Conservation (phyloP, 2,797 vertebrate species). For the Gouania willdenowi region DNA sequence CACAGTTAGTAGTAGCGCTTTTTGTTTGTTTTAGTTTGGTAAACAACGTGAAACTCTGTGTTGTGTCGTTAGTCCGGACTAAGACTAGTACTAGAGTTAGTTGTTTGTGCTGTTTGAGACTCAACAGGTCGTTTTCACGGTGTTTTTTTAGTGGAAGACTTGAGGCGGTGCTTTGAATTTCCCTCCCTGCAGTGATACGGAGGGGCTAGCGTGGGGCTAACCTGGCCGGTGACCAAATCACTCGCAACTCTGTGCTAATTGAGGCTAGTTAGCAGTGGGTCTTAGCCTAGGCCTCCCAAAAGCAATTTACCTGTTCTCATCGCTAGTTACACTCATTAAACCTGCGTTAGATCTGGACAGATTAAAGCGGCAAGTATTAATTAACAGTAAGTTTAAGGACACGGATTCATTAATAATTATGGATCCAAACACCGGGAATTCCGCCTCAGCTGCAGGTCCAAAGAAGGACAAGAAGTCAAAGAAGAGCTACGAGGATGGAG, state of each 20-base stretch:
- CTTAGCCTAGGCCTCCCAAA: conserved; percentile 21
- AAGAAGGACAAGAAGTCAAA: conserved; percentile 82
- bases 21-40: neutral
- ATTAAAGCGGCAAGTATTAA: conserved; percentile 21
- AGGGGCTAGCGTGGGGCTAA: conserved; percentile 3
- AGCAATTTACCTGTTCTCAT: neutral
- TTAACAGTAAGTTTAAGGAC: conserved; percentile 24
- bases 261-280: conserved; percentile 49
- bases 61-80: too few relatives aligned
- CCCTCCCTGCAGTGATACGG: conserved; percentile 65
- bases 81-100: too few relatives aligned
- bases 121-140: conserved; percentile 19
- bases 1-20: conserved; percentile 18
- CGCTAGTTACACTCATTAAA: neutral
- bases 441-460: conserved; percentile 60
- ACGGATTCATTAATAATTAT: conserved; percentile 53
- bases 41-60: too few relatives aligned
- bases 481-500: conserved; percentile 77
- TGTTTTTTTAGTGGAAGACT: conserved; percentile 12
- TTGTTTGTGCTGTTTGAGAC: neutral
- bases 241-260: conserved; percentile 60
- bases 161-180: conserved; percentile 73
- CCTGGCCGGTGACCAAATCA: conserved; percentile 51
- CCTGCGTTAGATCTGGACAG: neutral
- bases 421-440: conserved; percentile 68